Conservation (phyloP, 2,888 invertebrate genomes). For the Oxyscelio sp. region DNA sequence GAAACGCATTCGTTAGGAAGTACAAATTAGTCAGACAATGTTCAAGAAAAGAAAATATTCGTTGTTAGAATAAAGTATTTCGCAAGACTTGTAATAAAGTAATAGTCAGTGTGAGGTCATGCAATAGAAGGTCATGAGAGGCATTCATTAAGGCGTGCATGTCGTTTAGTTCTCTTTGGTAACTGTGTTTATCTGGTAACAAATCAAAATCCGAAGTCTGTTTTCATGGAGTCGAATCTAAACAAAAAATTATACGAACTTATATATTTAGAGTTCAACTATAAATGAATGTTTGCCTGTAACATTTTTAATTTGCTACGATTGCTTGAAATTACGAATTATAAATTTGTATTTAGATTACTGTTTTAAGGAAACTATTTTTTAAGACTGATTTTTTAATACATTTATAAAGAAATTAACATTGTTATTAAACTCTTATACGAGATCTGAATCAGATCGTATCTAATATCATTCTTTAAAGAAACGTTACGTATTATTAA, state of each 20-base stretch:
- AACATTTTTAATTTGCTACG: too few species aligned
- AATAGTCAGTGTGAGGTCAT: slow-evolving; percentile 51
- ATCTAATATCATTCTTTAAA: too few species aligned
- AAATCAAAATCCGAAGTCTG: slow-evolving; percentile 21
- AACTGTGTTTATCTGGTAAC: slow-evolving; percentile 27
- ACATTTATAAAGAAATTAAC: too few species aligned
- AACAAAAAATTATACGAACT: slow-evolving; percentile 12
- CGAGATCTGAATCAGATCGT: too few species aligned
- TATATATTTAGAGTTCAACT: too few species aligned
- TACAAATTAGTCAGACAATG: slow-evolving; percentile 20
- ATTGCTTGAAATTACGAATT: too few species aligned
- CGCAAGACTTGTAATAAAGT: slow-evolving; percentile 44
- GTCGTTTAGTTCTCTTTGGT: slow-evolving; percentile 9
- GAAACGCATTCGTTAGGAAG: slow-evolving; percentile 23
- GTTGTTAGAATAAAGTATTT: slow-evolving; percentile 34
- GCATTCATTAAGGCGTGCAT: slow-evolving; percentile 78
- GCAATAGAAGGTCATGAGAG: slow-evolving; percentile 63
- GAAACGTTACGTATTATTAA: too few species aligned
- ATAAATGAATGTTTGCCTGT: too few species aligned
- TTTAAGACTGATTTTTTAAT: too few species aligned
- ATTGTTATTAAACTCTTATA: too few species aligned
- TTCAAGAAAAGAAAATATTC: slow-evolving; percentile 30
- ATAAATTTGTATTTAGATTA: too few species aligned
- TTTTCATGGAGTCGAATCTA: slow-evolving; percentile 15
- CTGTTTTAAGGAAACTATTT: too few species aligned